Evolutionary conservation across 2,888 invertebrate genomes (phyloP), one percentile per base, ranked within the genome.

Genomic region (Hoplodrina ambigua): DNA sequence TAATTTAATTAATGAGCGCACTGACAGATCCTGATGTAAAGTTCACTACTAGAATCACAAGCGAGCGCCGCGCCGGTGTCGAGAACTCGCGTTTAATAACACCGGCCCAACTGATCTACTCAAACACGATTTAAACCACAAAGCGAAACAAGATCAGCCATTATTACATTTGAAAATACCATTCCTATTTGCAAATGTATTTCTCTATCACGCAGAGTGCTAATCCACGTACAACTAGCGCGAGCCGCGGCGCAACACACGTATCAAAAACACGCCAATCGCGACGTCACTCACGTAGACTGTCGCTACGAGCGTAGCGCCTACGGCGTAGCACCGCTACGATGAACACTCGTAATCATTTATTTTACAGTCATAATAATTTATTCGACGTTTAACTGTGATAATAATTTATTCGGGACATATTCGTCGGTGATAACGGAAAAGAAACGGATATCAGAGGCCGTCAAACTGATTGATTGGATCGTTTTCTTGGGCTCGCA

Each of bases 381-480:
- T 79, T 79, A 78, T 78, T 75, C 37, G 63, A 70, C 80, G 63
- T 80, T 78, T 66, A 75, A 61, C 70, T 63, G 70, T 71, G 66
- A 75, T 80, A 75, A 80, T 84, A 84, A 84, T 78, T 79, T 84
- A 84, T 84, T 74, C 62, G 71, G 50, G 75, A 84, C 82, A 84
- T 84, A 82, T 84, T 80, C 69, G 59, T 56, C 57, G 77, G 70
- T 84, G 84, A 85, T 83, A 83, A 85, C 82, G 79, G 67, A 78
- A 80, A 84, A 84, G 80, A 66, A 81, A 73, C 83, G 79, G 73
- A 73, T 80, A 82, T 78, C 85, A 79, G 70, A 52, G 64, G 75
- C 81, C 81, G 83, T 84, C 85, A 73, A 67, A 70, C 86, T 86
- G 85, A 85, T 86, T 82, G 85, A 85, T 85, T 76, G 85, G 72